Evolutionary conservation across 2,113 vertebrate species (phyloP), one percentile per base, ranked within the genome.

Genomic region (Formicarius rufipectus): DNA sequence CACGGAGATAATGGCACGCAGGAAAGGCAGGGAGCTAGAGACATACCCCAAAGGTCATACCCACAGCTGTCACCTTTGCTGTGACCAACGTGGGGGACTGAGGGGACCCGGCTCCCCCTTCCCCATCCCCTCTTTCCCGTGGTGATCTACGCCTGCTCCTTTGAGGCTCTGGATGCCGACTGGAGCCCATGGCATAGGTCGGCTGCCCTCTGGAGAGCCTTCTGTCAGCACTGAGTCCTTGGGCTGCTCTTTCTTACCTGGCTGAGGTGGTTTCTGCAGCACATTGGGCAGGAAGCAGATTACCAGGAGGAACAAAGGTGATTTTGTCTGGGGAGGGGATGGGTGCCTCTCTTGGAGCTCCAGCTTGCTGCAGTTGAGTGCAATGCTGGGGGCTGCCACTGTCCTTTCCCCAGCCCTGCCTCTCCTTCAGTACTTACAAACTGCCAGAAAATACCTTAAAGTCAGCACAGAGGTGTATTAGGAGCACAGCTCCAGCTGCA

Each of bases 291-390:
- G 91, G 90, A 95, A 95, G 80, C 60, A 62, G 88, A 59, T 95
- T 71, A 76, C 9, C 0, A 2, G 73, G 55, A 75, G 68, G 63
- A 97, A 97, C 96, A 97, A 97, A 97, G 90, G 88, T 23, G 75
- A 82, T 80, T 66, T 93, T 97, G 96, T 97, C 75, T 1, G 3
- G 66, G 76, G 53, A 83, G 58, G 40, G 77, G 83, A 69, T 24
- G 63, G 68, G n/a, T 67, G 27, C 63, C 44, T 66, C 33, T 71
- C 40, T 24, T 50, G 0, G 7, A 55, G 44, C 77, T 79, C 75
- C 78, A 39, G 71, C 56, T 35, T 25, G 45, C 55, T 37, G 86
- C 56, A 35, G 77, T 56, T 7, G 2, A 47, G 31, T 28, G 49
- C 24, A 44, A 7, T 16, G 40, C 66, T 17, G 7, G 33, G 68